Conservation (phyloP, 2,797 vertebrate species). For the Benthosema pterotum region DNA sequence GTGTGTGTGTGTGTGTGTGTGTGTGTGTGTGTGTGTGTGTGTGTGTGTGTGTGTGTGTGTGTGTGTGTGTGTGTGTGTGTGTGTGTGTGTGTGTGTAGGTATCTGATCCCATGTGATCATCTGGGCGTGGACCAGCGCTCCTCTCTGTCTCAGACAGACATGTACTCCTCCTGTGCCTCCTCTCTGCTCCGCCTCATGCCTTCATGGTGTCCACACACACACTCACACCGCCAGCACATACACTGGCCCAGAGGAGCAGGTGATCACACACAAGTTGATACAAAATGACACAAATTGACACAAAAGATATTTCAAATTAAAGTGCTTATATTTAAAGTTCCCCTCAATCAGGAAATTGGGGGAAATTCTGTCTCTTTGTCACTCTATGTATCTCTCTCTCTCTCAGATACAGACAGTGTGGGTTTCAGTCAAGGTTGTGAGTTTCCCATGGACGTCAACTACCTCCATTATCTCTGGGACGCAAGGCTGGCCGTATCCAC, state of each 20-base stretch:
- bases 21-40: too few relatives aligned
- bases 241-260: conserved; percentile 85
- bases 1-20: too few relatives aligned
- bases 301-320: too few relatives aligned
- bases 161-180: conserved; percentile 86
- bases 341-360: too few relatives aligned
- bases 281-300: too few relatives aligned
- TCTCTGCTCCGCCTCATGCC: conserved; percentile 89
- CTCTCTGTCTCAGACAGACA: conserved; percentile 85
- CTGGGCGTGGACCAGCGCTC: conserved; percentile 83
- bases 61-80: background rate
- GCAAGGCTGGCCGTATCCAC: conserved; percentile 83
- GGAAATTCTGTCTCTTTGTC: background rate
- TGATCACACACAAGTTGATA: conserved; percentile 3
- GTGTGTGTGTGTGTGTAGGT: conserved; percentile 75
- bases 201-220: conserved; percentile 80
- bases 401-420: conserved; percentile 59
- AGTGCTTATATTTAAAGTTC: too few relatives aligned
- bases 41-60: too few relatives aligned
- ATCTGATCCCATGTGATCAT: conserved; percentile 90
- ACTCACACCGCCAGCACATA: conserved; percentile 79
- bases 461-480: conserved; percentile 92
- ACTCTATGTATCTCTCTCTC: conserved; percentile 32
- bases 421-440: conserved; percentile 81
- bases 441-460: conserved; percentile 86